Conservation (phyloP, 2,797 vertebrate genomes). For the Petrocephalus sullivani region DNA sequence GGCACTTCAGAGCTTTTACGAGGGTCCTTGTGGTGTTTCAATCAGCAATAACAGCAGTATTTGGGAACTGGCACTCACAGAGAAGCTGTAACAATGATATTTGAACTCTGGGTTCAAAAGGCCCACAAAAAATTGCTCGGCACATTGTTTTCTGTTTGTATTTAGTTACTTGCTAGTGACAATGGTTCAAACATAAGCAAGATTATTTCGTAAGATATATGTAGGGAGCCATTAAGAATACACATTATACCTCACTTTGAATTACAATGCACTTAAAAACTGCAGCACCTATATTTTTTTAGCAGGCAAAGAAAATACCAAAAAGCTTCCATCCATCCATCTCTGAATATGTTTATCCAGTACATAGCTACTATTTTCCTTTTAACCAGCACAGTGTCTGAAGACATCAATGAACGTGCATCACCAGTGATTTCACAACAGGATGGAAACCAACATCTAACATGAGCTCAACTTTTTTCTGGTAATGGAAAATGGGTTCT, state of each 20-base stretch:
- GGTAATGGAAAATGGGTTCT: background rate
- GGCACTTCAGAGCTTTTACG: slow-evolving; percentile 52
- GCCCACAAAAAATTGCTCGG: slow-evolving; percentile 43
- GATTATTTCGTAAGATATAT: slow-evolving; percentile 36
- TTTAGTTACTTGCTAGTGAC: slow-evolving; percentile 27
- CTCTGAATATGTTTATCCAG: background rate
- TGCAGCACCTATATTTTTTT: slow-evolving; percentile 45
- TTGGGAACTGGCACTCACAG: slow-evolving; percentile 52
- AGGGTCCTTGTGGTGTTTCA: slow-evolving; percentile 64
- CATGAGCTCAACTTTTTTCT: background rate
- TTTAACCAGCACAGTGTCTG: background rate
- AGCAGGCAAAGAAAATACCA: slow-evolving; percentile 40
- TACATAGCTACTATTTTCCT: background rate
- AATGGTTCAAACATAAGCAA: slow-evolving; percentile 48
- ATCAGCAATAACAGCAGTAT: slow-evolving; percentile 64
- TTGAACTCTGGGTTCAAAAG: slow-evolving; percentile 64
- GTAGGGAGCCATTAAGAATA: background rate
- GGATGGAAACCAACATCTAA: background rate
- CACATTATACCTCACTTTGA: slow-evolving; percentile 41
- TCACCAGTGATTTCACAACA: slow-evolving; percentile 3
- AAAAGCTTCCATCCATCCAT: background rate
- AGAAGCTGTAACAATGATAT: slow-evolving; percentile 58
- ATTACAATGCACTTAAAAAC: slow-evolving; percentile 49
- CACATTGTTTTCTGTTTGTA: slow-evolving; percentile 38
- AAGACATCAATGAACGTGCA: background rate